Evolutionary conservation across 2,797 vertebrate genomes (phyloP).

Genomic region (Acanthurus leucopareius): DNA sequence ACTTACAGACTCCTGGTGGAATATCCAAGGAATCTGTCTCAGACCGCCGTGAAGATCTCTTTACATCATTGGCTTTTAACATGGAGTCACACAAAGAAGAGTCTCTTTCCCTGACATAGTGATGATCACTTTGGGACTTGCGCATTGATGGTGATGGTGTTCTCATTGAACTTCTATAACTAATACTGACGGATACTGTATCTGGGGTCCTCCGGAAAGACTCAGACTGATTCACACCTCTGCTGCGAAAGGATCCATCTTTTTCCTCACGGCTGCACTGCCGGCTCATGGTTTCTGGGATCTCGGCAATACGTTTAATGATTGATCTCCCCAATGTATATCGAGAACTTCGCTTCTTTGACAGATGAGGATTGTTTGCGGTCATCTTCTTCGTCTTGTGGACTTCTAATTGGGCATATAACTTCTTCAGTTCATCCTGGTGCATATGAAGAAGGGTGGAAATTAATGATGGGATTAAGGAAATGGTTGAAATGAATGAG

Average conservation of each 20-base stretch:
- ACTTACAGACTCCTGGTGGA: conserved; percentile 89
- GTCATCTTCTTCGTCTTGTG: conserved; percentile 94
- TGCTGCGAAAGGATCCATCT: conserved; percentile 77
- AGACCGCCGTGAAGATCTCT: conserved; percentile 74
- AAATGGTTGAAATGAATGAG: conserved; percentile 49
- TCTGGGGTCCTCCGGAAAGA: conserved; percentile 80
- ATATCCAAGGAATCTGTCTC: conserved; percentile 87
- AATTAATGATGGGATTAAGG: conserved; percentile 56
- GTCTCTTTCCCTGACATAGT: conserved; percentile 76
- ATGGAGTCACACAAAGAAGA: conserved; percentile 74
- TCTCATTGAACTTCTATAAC: conserved; percentile 79
- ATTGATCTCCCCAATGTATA: conserved; percentile 89
- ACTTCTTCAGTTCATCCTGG: conserved; percentile 96
- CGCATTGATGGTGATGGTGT: conserved; percentile 76
- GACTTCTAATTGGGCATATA: conserved; percentile 94
- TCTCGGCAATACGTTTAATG: conserved; percentile 87
- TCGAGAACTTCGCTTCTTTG: conserved; percentile 89
- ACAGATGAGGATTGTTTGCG: conserved; percentile 93
- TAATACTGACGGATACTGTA: conserved; percentile 61
- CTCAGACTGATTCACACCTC: conserved; percentile 73
- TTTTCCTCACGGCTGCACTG: conserved; percentile 87
- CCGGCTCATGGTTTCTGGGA: conserved; percentile 86
- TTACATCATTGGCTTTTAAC: conserved; percentile 75
- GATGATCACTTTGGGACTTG: conserved; percentile 86
- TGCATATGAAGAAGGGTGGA: conserved; percentile 58